Percentiles rank a stretch among this genome's conserved stretches.
Conservation (phyloP, 2,888 invertebrate genomes). For the Caenorhabditis angaria region DNA sequence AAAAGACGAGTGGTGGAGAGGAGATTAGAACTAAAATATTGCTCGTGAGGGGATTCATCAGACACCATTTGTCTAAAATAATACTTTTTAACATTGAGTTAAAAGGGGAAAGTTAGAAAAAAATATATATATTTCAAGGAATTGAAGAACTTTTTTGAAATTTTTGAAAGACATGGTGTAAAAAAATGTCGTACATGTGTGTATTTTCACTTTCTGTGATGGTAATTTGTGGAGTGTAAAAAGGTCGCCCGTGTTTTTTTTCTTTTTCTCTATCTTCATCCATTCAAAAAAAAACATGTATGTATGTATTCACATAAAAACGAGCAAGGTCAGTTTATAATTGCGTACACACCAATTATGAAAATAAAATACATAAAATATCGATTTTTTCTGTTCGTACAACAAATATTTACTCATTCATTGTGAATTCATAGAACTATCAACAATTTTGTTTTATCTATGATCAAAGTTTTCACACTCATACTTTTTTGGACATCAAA, state of each 20-base stretch:
- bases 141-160: background rate
- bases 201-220: constrained; percentile 16
- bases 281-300: background rate
- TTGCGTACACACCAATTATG: background rate
- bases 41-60: background rate
- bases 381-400: background rate
- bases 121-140: background rate
- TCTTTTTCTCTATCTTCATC: too few species aligned
- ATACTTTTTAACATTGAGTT: constrained; percentile 3
- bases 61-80: background rate
- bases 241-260: constrained; percentile 15
- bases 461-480: background rate
- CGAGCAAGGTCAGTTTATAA: constrained; percentile 1
- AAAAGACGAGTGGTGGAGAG: background rate
- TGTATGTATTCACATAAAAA: background rate
- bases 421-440: background rate
- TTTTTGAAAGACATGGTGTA: background rate
- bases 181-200: constrained; percentile 27
- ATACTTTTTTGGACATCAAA: background rate
- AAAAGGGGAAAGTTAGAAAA: too few species aligned
- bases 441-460: background rate
- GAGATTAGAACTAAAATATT: background rate
- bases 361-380: background rate
- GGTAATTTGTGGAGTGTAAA: constrained; percentile 30
- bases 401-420: background rate